Percentiles rank a stretch among this genome's conserved stretches.
These are phyloP conservation scores for Mus musculus DNA, from an alignment of 2,113 vertebrate genomes.

Conservation along the genomic window DNA sequence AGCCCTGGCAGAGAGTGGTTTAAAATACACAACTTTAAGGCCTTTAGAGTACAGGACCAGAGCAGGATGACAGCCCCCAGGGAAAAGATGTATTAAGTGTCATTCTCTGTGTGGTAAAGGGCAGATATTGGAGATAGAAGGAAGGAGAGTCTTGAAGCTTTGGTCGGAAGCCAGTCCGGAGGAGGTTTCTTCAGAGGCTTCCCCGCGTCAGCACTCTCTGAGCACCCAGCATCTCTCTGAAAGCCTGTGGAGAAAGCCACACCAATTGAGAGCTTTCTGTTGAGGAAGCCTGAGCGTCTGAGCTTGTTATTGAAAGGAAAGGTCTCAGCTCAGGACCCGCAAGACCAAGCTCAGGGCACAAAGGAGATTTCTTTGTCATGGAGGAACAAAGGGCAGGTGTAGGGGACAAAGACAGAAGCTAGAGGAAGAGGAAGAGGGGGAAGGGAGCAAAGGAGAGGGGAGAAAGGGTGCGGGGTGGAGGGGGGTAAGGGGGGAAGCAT, in stretches of 20 bases:
- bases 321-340: background rate
- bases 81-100: background rate
- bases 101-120: background rate
- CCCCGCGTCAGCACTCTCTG: too few species aligned
- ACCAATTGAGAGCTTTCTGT: background rate
- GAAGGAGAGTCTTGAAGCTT: background rate
- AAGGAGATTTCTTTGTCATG: background rate
- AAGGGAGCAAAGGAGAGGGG: background rate
- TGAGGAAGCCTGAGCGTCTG: background rate
- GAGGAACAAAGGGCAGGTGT: background rate
- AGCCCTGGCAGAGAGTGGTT: background rate
- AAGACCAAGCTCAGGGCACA: background rate
- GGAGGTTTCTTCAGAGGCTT: background rate
- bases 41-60: background rate
- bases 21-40: background rate
- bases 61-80: background rate
- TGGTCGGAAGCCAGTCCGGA: background rate
- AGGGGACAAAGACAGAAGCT: too few species aligned
- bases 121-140: too few species aligned
- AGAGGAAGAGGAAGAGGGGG: too few species aligned
- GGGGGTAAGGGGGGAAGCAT: background rate
- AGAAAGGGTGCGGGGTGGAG: background rate
- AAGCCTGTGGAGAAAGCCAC: background rate
- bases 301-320: background rate
- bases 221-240: background rate